Evolutionary conservation across 2,888 invertebrate species (phyloP).

Genomic region (Pammene aurita): DNA sequence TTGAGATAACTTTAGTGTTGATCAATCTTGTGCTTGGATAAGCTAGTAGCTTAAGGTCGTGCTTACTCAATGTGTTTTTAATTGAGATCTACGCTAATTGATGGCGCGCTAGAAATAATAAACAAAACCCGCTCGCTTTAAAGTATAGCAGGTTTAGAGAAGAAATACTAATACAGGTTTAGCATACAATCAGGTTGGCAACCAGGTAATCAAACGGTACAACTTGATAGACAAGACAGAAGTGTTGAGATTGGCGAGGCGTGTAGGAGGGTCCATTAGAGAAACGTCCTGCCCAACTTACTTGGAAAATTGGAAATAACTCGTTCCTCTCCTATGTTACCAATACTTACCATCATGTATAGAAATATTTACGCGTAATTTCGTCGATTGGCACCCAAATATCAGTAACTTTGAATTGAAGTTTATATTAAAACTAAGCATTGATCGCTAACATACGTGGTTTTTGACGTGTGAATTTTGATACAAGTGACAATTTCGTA

Average conservation of each 20-base stretch:
- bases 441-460: no score
- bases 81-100: no score
- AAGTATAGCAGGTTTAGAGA: background rate
- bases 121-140: background rate
- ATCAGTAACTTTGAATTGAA: no score
- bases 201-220: background rate
- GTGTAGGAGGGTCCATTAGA: conserved; percentile 1
- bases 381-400: no score
- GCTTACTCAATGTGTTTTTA: no score
- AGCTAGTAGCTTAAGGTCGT: background rate
- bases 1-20: conserved; percentile 4
- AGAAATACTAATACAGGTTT: background rate
- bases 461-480: no score
- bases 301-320: no score
- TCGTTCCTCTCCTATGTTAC: no score
- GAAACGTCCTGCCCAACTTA: background rate
- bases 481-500: background rate
- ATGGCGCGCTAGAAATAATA: background rate
- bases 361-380: no score
- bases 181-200: background rate
- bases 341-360: no score
- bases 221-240: conserved; percentile 12
- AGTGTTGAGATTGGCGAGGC: background rate
- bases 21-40: background rate
- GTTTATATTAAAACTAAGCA: no score